phyloP scores from a whole-genome alignment of 1,140 invertebrate genomes.

The Hormaphis cornu region DNA sequence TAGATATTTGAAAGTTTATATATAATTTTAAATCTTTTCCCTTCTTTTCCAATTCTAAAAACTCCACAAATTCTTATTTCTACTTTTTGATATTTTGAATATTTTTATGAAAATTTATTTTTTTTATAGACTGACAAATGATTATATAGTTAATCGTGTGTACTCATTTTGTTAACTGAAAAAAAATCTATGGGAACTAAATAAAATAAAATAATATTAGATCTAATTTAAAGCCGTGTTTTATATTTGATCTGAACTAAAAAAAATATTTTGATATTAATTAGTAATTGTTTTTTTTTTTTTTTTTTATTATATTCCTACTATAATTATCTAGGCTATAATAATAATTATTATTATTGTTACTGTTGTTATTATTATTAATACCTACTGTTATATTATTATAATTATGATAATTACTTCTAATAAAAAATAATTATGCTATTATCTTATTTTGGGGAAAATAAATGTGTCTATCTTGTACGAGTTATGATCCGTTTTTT shows the following conservation, averaged over 20 bases:
- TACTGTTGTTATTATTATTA: too few species aligned
- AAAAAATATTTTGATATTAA: not conserved
- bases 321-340: too few species aligned
- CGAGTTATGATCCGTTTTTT: not conserved
- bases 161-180: conserved; percentile 11
- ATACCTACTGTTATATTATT: too few species aligned
- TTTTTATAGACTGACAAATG: not conserved
- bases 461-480: conserved; percentile 13
- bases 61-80: not conserved
- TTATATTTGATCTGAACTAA: not conserved
- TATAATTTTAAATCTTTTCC: not conserved
- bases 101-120: not conserved
- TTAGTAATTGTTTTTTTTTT: conserved; percentile 11
- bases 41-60: not conserved
- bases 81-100: not conserved
- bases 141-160: conserved; percentile 9
- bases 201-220: not conserved
- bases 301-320: conserved; percentile 1
- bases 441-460: conserved; percentile 19
- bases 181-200: not conserved
- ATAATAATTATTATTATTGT: not conserved
- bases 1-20: conserved; percentile 12
- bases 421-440: conserved; percentile 1
- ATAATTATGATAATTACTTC: not conserved
- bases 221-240: not conserved